Evolutionary conservation across 2,888 invertebrate species (phyloP).

Genomic region (Ceriagrion tenellum): DNA sequence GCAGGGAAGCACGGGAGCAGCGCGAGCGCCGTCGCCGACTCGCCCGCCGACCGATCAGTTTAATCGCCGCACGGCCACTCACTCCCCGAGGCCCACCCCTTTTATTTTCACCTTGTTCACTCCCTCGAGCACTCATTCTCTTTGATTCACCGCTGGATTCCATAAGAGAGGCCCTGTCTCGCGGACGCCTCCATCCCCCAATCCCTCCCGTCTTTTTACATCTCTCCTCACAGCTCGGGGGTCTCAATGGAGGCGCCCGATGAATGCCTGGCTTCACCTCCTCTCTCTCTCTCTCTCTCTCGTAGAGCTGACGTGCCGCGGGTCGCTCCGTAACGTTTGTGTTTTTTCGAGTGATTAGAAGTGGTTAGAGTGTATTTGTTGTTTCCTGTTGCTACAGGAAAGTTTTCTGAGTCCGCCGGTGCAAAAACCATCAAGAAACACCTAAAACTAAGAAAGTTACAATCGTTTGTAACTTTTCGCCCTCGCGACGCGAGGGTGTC

Average conservation of each 20-base stretch:
- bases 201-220: neutral
- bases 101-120: neutral
- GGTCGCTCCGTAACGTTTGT: too few relatives aligned
- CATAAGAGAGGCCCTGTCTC: neutral
- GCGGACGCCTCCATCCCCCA: neutral
- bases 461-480: too few relatives aligned
- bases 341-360: too few relatives aligned
- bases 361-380: too few relatives aligned
- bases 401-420: too few relatives aligned
- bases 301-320: neutral
- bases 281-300: neutral
- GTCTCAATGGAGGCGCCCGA: conserved; percentile 56
- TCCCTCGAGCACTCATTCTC: neutral
- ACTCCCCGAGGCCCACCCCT: neutral
- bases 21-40: neutral
- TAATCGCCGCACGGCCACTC: neutral
- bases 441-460: too few relatives aligned
- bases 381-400: too few relatives aligned
- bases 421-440: too few relatives aligned
- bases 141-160: neutral
- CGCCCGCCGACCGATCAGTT: conserved; percentile 3
- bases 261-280: conserved; percentile 46
- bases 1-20: neutral
- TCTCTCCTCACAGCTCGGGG: neutral
- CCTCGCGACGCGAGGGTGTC: too few relatives aligned